phyloP scores from a whole-genome alignment of 2,113 vertebrate genomes.

The Corapipo altera region DNA sequence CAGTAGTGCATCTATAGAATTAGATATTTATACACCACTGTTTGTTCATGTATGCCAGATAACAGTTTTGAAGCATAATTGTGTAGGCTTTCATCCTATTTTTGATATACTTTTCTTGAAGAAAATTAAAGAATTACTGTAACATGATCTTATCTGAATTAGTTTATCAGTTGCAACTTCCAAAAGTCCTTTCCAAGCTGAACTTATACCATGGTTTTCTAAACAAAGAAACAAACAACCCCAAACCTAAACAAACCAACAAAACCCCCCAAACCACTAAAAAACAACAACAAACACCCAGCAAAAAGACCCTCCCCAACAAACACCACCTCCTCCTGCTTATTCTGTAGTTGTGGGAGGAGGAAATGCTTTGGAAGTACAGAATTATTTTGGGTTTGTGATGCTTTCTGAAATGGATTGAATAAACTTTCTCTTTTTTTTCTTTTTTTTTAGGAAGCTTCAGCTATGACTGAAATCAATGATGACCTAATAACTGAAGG shows the following conservation, averaged over 20 bases:
- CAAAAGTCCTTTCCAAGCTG: not conserved
- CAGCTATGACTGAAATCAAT: constrained; percentile 54
- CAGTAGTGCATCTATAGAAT: not conserved
- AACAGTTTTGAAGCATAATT: not conserved
- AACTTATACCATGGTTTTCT: not conserved
- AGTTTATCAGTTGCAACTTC: not conserved
- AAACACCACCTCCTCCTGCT: not conserved
- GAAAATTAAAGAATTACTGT: not conserved
- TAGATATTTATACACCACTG: not conserved
- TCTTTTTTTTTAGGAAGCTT: constrained; percentile 18
- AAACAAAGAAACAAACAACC: not conserved
- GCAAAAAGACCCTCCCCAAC: not conserved
- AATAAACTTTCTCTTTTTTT: not conserved
- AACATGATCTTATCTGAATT: not conserved
- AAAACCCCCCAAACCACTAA: not conserved
- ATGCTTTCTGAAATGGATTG: not conserved
- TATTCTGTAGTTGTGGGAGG: not conserved
- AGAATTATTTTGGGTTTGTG: not conserved
- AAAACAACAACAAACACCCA: not conserved
- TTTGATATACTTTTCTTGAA: not conserved
- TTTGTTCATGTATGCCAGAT: not conserved
- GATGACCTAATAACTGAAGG: constrained; percentile 72
- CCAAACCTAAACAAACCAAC: not conserved
- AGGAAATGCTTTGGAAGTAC: not conserved
- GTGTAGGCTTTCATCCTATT: not conserved